phyloP scores from a whole-genome alignment of 1,140 invertebrate genomes.

The Pseudomyrmex concolor region DNA sequence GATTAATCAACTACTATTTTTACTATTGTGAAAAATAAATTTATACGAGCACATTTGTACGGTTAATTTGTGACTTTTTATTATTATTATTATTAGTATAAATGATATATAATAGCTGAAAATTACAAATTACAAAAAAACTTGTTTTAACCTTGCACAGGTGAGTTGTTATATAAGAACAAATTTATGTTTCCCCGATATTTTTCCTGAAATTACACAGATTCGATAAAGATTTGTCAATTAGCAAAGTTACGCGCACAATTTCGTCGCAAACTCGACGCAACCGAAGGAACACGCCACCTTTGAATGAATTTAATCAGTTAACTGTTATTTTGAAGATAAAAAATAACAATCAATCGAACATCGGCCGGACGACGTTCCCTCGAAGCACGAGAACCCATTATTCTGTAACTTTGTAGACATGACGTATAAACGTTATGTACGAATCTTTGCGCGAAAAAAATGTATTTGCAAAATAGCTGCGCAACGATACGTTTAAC shows the following conservation, averaged over 20 bases:
- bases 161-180: slow-evolving; percentile 25
- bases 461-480: too few relatives aligned
- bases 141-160: slow-evolving; percentile 63
- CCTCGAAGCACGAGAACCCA: too few relatives aligned
- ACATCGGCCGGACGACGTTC: too few relatives aligned
- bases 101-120: slow-evolving; percentile 66
- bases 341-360: too few relatives aligned
- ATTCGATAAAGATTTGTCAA: slow-evolving; percentile 27
- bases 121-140: slow-evolving; percentile 65
- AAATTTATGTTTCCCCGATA: slow-evolving; percentile 48
- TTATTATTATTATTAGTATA: slow-evolving; percentile 63
- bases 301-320: too few relatives aligned
- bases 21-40: slow-evolving; percentile 55
- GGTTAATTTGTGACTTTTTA: slow-evolving; percentile 68
- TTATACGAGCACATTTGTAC: slow-evolving; percentile 56
- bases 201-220: slow-evolving; percentile 30
- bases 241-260: background rate
- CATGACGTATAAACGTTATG: too few relatives aligned
- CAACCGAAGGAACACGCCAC: background rate
- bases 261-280: slow-evolving; percentile 3
- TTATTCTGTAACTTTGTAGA: too few relatives aligned
- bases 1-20: slow-evolving; percentile 2
- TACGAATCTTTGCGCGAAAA: too few relatives aligned
- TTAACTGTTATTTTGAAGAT: too few relatives aligned
- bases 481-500: too few relatives aligned